Evolutionary conservation across 2,113 vertebrate species (phyloP).

Genomic region (Gallinago paraguaiae): DNA sequence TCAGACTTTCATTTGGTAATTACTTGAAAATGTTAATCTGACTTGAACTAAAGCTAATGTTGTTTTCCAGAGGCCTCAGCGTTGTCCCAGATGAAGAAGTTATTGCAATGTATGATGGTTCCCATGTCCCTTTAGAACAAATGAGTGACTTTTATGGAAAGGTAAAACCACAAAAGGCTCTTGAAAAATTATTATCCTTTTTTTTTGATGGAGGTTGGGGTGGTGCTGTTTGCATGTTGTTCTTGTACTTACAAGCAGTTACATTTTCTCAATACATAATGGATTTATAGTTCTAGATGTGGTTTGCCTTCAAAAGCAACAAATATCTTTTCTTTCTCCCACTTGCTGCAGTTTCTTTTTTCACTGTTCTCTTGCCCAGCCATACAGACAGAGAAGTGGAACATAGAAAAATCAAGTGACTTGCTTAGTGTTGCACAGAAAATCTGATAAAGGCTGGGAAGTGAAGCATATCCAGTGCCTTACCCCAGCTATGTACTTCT

Average conservation of each 20-base stretch:
- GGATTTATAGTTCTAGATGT: not conserved
- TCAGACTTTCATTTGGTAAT: not conserved
- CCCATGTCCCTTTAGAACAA: constrained; percentile 92
- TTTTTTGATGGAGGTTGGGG: not conserved
- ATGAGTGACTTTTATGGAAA: constrained; percentile 99
- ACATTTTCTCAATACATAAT: not conserved
- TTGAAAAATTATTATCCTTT: not conserved
- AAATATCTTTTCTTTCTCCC: not conserved
- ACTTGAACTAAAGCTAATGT: not conserved
- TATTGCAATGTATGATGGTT: constrained; percentile 96
- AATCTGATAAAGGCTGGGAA: constrained; percentile 38
- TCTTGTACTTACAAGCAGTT: not conserved
- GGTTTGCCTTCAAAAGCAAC: not conserved
- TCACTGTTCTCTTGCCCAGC: not conserved
- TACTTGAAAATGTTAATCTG: not conserved
- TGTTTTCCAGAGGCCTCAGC: constrained; percentile 85
- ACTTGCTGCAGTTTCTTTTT: not conserved
- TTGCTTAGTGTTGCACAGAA: not conserved
- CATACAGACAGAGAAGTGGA: not conserved
- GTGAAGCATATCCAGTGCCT: not conserved
- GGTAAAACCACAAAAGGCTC: constrained; percentile 69
- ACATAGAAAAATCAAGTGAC: not conserved
- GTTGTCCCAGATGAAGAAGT: constrained; percentile 94
- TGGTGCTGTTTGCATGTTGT: not conserved
- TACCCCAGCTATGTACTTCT: not conserved